These are phyloP conservation scores for Hydropsyche tenuis DNA, from an alignment of 1,140 invertebrate genomes.

Conservation along the genomic window DNA sequence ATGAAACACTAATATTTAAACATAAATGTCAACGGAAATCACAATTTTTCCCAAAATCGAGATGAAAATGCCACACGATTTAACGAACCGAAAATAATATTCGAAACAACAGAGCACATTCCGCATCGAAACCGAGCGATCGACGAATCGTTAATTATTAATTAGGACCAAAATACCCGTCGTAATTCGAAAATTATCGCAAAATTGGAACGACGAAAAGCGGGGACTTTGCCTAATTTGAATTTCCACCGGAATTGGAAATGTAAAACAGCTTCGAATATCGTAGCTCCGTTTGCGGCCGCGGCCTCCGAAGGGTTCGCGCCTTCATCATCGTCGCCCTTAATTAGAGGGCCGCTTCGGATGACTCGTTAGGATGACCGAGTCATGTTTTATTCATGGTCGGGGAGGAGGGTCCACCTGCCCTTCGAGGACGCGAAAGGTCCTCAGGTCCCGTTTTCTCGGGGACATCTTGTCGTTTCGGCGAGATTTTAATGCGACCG, in stretches of 20 bases:
- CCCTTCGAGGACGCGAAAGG: neutral
- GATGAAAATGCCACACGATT: too few relatives aligned
- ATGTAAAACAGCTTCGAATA: constrained; percentile 24
- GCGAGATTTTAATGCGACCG: too few relatives aligned
- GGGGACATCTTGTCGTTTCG: too few relatives aligned
- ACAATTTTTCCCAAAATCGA: neutral
- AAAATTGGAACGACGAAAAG: neutral
- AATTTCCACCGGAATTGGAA: constrained; percentile 13
- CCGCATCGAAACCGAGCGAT: neutral
- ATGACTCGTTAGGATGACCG: constrained; percentile 29
- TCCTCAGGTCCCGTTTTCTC: too few relatives aligned
- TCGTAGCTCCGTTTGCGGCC: neutral
- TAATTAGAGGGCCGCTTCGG: constrained; percentile 12
- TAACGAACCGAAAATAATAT: too few relatives aligned
- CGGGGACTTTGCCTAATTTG: neutral
- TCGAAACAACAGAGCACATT: too few relatives aligned
- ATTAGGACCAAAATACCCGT: neutral
- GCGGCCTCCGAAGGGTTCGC: neutral
- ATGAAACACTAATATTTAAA: neutral
- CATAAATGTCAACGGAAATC: constrained; percentile 4
- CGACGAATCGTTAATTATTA: neutral
- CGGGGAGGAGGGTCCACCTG: neutral
- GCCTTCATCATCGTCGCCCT: constrained; percentile 22
- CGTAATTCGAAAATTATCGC: constrained; percentile 12
- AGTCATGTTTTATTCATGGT: constrained; percentile 29